phyloP scores from a whole-genome alignment of 1,140 invertebrate genomes.

The Polypedilum vanderplanki region DNA sequence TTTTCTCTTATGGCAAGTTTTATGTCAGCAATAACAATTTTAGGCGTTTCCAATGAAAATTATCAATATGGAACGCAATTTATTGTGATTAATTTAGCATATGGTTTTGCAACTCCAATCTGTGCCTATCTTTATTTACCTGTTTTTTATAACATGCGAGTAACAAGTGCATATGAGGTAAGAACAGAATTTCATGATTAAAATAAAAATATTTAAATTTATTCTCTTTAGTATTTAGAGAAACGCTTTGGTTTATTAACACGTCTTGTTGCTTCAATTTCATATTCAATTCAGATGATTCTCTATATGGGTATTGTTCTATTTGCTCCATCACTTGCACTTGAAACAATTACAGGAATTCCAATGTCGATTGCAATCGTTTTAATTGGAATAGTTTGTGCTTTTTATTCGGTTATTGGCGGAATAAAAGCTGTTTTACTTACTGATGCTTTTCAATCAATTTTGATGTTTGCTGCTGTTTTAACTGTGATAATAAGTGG shows the following conservation, averaged over 20 bases:
- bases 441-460: constrained; percentile 76
- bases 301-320: constrained; percentile 90
- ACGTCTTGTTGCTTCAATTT: constrained; percentile 62
- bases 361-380: constrained; percentile 67
- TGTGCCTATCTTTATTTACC: constrained; percentile 76
- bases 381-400: constrained; percentile 72
- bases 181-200: no score
- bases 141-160: constrained; percentile 78
- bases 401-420: constrained; percentile 78
- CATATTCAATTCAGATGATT: constrained; percentile 75
- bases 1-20: constrained; percentile 91
- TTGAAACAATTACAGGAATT: constrained; percentile 81
- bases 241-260: constrained; percentile 64
- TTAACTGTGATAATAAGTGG: constrained; percentile 69
- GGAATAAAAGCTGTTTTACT: constrained; percentile 83
- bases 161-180: constrained; percentile 78
- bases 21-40: constrained; percentile 86
- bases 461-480: constrained; percentile 69
- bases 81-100: constrained; percentile 73
- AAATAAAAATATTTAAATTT: no score
- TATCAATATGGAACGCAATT: constrained; percentile 79
- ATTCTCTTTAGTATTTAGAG: constrained; percentile 65
- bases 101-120: constrained; percentile 72
- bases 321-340: constrained; percentile 82
- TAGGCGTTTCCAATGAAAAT: constrained; percentile 81